Base-by-base conservation (phyloP, 2,888 invertebrate genomes). In the Drosophila glabriapex region DNA sequence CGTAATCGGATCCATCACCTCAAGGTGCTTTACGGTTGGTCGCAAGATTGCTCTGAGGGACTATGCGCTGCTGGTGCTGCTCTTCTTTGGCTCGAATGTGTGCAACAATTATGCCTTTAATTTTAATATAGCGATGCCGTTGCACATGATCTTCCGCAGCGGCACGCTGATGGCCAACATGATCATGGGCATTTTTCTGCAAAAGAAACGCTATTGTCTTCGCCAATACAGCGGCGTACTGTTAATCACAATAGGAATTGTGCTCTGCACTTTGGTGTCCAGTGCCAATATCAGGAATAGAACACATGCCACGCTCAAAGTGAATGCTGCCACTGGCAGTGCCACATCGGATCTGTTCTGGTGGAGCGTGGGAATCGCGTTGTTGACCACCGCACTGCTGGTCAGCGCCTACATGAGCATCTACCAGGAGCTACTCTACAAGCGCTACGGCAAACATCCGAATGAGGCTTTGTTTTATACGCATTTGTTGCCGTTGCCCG, bases 101-200 rank as follows among this genome's bases (percentile, higher is more conserved):
- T 96, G 97, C 74, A 98, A 98, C 91, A 99, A 99, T 93, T 98
- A 98, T 94, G 99, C 99, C 0, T 97, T 99, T 90, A 96, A 97
- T 92, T 99, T 98, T 92, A 98, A 99, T 93, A 98, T 99, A 90
- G 96, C 99, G 0, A 99, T 99, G 96, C 99, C 99, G 0, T 94
- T 99, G 54, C 99, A 99, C 92, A 99, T 99, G 97, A 99, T 99
- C 92, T 99, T 99, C 93, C 95, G 99, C 94, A 97, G 99, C 67
- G 99, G 99, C 2, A 99, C 99, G 4, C 94, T 99, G 35, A 97
- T 99, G 94, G 98, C 99, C 0, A 99, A 99, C 93, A 97, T 99
- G 96, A 95, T 98, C 43, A 97, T 99, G 96, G 98, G 99, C n/a
- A 97, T 98, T 46, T 94, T 98, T 85, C 96, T 99, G 73, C 93